A percentile compares a stretch with the other conserved stretches of the same genome.
These are phyloP conservation scores for Sebastolobus alascanus DNA, from an alignment of 2,797 vertebrate genomes.

Conservation along the genomic window DNA sequence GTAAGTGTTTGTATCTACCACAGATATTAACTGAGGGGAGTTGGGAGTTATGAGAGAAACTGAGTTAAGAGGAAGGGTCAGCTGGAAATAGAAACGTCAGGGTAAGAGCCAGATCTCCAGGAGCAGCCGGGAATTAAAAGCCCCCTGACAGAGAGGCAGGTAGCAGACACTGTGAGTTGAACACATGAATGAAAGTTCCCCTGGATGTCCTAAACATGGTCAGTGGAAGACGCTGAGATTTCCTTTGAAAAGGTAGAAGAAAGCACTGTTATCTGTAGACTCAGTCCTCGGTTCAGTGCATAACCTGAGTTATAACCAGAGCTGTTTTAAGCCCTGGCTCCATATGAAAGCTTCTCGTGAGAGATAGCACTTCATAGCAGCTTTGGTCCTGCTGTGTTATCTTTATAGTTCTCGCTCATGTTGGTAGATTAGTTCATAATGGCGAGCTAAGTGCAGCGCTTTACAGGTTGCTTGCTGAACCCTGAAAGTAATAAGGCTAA, in stretches of 20 bases:
- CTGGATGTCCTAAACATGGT: conserved; percentile 22
- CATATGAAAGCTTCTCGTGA: conserved; percentile 58
- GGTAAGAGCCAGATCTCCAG: conserved; percentile 39
- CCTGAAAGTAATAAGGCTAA: conserved; percentile 67
- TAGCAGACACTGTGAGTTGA: conserved; percentile 16
- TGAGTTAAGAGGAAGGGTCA: conserved; percentile 49
- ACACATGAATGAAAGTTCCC: conserved; percentile 14
- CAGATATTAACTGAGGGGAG: conserved; percentile 4
- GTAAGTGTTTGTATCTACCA: not conserved
- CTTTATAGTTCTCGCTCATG: conserved; percentile 61
- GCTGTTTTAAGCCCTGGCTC: conserved; percentile 36
- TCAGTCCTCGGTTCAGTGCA: conserved; percentile 29
- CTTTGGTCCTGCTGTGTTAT: conserved; percentile 49
- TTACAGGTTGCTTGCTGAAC: conserved; percentile 66
- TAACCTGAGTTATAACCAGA: conserved; percentile 48
- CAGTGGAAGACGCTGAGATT: conserved; percentile 6
- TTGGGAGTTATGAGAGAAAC: conserved; percentile 17
- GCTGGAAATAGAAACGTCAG: conserved; percentile 70
- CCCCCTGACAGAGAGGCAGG: conserved; percentile 30
- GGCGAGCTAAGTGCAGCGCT: conserved; percentile 56
- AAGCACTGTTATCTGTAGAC: conserved; percentile 51
- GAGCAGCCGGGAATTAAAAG: conserved; percentile 44
- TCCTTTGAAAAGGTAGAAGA: conserved; percentile 52
- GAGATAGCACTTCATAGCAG: conserved; percentile 59
- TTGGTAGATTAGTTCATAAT: conserved; percentile 71